Base-by-base conservation (phyloP, 2,797 vertebrate genomes). In the Gymnothorax reevesii region DNA sequence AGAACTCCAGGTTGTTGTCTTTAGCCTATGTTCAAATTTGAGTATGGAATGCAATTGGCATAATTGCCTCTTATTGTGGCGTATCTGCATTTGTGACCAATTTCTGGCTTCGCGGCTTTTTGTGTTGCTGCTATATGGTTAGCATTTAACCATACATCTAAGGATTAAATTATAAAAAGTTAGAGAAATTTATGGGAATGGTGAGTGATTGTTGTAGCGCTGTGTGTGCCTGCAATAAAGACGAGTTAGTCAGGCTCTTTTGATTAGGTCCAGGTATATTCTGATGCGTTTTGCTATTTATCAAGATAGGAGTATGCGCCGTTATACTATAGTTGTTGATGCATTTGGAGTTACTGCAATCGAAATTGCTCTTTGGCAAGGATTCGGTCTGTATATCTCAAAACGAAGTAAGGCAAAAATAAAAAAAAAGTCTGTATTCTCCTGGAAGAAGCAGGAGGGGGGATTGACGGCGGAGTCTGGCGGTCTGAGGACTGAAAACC, bases 1-100 rank as follows among this genome's bases (percentile, higher is more conserved):
- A 91, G 89, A 90, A 42, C 1, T 42, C 33, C 15, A 1, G 7
- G 15, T 80, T 66, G 3, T 83, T 60, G 2, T 4, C 0, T 66
- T 3, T 83, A 42, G 33, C 33, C 33, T 8, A 54, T 22, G n/a
- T 55, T 7, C 22, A n/a, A 52, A 20, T 52, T 22, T 75, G 66
- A 7, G 66, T 2, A 5, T 42, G 49, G 7, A 80, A 79, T 49
- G 8, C 7, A 80, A 80, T 22, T 79, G 42, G 7, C 42, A 79
- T 79, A 42, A 75, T 75, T 12, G 42, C 33, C 1, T 77, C 13
- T 33, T 33, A 75, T 75, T 42, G 71, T 13, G 13, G 25, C 25
- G n/a, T 77, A 49, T 77, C 33, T 49, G 15, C 5, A 13, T 49
- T 82, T 82, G 10, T 7, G 25, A 80, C 54, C 3, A 25, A 25